These are phyloP conservation scores for Orchestia grillus DNA, from an alignment of 1,140 invertebrate genomes.

Conservation along the genomic window DNA sequence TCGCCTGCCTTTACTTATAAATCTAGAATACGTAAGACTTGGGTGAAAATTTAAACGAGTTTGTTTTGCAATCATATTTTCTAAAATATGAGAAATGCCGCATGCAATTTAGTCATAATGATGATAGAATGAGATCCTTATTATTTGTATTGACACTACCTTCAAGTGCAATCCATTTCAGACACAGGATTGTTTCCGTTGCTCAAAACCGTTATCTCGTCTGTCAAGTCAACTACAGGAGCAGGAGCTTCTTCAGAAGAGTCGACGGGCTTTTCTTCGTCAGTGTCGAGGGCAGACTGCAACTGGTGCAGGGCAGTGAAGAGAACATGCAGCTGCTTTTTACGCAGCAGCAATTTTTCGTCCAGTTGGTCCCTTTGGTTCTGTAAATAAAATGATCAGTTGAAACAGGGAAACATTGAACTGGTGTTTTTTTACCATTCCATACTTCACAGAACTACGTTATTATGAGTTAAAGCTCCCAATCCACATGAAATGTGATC, in stretches of 20 bases:
- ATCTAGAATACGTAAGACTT: too few relatives aligned
- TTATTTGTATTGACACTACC: background rate
- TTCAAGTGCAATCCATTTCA: slow-evolving; percentile 36
- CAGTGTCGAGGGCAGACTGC: slow-evolving; percentile 77
- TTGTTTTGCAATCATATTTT: background rate
- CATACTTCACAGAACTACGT: too few relatives aligned
- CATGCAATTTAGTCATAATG: background rate
- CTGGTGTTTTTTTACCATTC: too few relatives aligned
- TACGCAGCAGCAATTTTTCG: slow-evolving; percentile 82
- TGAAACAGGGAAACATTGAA: background rate
- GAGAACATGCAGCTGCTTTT: slow-evolving; percentile 91
- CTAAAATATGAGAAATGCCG: background rate
- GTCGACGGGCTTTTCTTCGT: slow-evolving; percentile 1
- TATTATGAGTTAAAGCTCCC: too few relatives aligned
- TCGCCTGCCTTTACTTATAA: too few relatives aligned
- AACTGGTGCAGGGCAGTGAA: slow-evolving; percentile 85
- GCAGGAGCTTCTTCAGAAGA: background rate
- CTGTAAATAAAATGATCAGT: slow-evolving; percentile 69
- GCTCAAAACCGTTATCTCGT: background rate
- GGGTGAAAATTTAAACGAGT: background rate
- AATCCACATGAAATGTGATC: too few relatives aligned
- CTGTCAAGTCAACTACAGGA: slow-evolving; percentile 2
- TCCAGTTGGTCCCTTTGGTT: slow-evolving; percentile 81
- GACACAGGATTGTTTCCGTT: slow-evolving; percentile 16
- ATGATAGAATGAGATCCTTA: background rate